A percentile compares a stretch with the other conserved stretches of the same genome.
Evolutionary conservation across 2,888 invertebrate genomes (phyloP).

Genomic region (Lordiphosa andalusiaca): DNA sequence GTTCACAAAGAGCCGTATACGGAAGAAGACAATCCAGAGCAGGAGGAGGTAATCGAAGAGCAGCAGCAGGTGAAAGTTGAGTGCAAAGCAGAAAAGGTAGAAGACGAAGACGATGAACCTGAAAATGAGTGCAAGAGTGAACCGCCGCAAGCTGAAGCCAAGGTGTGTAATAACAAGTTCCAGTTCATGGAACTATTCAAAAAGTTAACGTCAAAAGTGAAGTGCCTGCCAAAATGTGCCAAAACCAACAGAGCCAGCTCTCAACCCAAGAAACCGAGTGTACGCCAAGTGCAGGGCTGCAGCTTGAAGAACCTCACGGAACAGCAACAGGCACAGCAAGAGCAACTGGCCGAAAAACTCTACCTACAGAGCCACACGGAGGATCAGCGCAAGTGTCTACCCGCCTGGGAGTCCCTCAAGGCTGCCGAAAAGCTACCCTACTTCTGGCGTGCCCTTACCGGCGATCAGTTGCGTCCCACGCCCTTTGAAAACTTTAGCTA

Average conservation of each 20-base stretch:
- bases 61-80: not conserved
- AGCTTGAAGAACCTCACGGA: not conserved
- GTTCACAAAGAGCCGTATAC: not conserved
- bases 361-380: slow-evolving; percentile 10
- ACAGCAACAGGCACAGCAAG: slow-evolving; percentile 5
- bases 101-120: no score
- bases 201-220: not conserved
- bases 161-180: not conserved
- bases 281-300: not conserved
- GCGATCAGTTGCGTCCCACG: slow-evolving; percentile 37
- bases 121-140: not conserved
- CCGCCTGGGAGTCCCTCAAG: slow-evolving; percentile 42
- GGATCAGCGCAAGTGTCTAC: not conserved
- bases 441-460: slow-evolving; percentile 57
- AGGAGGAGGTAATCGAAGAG: not conserved
- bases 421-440: slow-evolving; percentile 46
- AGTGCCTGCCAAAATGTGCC: no score
- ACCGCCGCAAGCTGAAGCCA: no score
- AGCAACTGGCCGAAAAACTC: slow-evolving; percentile 24
- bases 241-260: no score
- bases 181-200: not conserved
- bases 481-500: slow-evolving; percentile 61
- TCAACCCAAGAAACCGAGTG: not conserved
- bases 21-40: not conserved
- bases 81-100: not conserved